phyloP scores from a whole-genome alignment of 2,113 vertebrate species.

The Ifrita kowaldi region DNA sequence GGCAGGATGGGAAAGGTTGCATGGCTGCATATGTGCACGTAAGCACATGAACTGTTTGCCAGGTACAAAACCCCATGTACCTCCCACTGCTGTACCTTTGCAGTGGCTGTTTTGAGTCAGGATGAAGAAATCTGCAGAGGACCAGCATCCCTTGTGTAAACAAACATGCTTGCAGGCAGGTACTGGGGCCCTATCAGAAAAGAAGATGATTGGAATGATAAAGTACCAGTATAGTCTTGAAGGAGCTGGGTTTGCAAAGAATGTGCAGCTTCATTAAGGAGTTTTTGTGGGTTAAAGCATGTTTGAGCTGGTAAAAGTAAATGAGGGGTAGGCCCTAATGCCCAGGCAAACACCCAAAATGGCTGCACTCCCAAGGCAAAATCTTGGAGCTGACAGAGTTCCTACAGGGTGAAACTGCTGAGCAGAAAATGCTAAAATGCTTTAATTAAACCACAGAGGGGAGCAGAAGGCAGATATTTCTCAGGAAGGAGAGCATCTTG shows the following conservation, averaged over 20 bases:
- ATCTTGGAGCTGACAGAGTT: neutral
- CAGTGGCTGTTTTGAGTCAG: neutral
- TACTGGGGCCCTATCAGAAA: neutral
- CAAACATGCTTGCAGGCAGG: neutral
- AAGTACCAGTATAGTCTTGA: neutral
- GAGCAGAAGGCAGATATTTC: neutral
- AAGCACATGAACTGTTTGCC: neutral
- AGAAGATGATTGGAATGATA: neutral
- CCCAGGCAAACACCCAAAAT: neutral
- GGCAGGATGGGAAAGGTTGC: neutral
- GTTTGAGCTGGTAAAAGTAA: slow-evolving; percentile 29
- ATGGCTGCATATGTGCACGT: rapidly evolving
- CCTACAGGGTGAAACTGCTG: neutral
- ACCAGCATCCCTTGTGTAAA: neutral
- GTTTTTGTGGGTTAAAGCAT: slow-evolving; percentile 8
- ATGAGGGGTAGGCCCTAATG: neutral
- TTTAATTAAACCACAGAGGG: slow-evolving; percentile 15
- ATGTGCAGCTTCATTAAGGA: neutral
- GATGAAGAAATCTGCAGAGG: neutral
- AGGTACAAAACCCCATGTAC: neutral
- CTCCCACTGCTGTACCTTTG: neutral
- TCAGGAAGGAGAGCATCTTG: neutral
- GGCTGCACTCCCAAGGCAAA: neutral
- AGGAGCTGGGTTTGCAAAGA: neutral
- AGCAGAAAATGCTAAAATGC: neutral